phyloP scores from a whole-genome alignment of 2,797 vertebrate genomes.

The Lutjanus argentimaculatus region DNA sequence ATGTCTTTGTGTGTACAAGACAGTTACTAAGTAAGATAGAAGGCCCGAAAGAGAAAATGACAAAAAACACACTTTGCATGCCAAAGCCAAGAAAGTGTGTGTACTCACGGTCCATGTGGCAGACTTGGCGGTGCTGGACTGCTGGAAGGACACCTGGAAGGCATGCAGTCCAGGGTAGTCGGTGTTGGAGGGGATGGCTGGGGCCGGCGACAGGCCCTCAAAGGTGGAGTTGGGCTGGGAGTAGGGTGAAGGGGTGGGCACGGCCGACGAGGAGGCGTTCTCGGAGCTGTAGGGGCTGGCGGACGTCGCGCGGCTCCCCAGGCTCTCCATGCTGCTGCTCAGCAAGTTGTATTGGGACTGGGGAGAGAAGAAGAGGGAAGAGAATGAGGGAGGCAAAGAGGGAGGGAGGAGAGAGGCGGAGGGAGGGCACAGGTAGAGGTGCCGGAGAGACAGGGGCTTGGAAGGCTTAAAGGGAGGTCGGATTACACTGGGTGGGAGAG shows the following conservation, averaged over 20 bases:
- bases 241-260: constrained; percentile 96
- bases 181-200: constrained; percentile 97
- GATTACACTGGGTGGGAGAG: constrained; percentile 86
- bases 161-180: constrained; percentile 96
- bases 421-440: constrained; percentile 88
- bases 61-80: not conserved
- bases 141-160: constrained; percentile 99
- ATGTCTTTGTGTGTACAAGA: constrained; percentile 28
- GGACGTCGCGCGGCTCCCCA: constrained; percentile 93
- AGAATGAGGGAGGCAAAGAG: constrained; percentile 64
- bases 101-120: constrained; percentile 99
- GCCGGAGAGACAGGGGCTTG: constrained; percentile 56
- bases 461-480: constrained; percentile 84
- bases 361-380: constrained; percentile 65
- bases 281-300: constrained; percentile 97
- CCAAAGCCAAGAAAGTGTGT: constrained; percentile 44
- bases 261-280: constrained; percentile 91
- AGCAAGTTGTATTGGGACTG: constrained; percentile 99
- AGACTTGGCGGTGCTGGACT: constrained; percentile 98
- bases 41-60: constrained; percentile 11
- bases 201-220: constrained; percentile 96
- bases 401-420: constrained; percentile 78
- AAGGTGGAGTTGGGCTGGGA: constrained; percentile 99
- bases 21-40: constrained; percentile 23
- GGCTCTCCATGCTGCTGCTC: constrained; percentile 98